Evolutionary conservation across 2,888 invertebrate genomes (phyloP).

Genomic region (Dascillus cervinus): DNA sequence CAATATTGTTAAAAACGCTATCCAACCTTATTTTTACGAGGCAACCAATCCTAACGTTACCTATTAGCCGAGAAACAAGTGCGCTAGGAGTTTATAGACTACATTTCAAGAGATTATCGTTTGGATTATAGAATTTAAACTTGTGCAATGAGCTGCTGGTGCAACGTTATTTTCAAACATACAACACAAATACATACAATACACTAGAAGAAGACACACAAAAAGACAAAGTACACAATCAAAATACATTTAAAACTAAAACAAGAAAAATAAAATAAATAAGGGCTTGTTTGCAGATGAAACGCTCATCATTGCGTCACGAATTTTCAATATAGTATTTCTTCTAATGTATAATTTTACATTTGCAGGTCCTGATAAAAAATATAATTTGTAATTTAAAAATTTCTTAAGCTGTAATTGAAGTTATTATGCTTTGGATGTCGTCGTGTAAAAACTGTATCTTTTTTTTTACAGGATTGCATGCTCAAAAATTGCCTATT

Average conservation of each 20-base stretch:
- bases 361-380: slow-evolving; percentile 23
- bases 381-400: background rate
- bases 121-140: slow-evolving; percentile 1
- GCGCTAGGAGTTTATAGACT: no score
- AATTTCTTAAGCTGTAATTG: slow-evolving; percentile 33
- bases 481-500: slow-evolving; percentile 16
- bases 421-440: slow-evolving; percentile 28
- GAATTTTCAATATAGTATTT: slow-evolving; percentile 23
- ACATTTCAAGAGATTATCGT: no score
- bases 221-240: slow-evolving; percentile 5
- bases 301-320: slow-evolving; percentile 34
- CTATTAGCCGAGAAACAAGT: no score
- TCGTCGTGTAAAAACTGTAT: slow-evolving; percentile 13
- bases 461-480: slow-evolving; percentile 19
- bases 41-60: slow-evolving; percentile 15
- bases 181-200: slow-evolving; percentile 7
- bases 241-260: no score
- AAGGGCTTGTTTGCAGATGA: slow-evolving; percentile 34
- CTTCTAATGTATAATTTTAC: slow-evolving; percentile 21
- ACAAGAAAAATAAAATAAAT: no score
- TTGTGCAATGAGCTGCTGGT: no score
- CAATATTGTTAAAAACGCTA: slow-evolving; percentile 14
- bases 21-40: slow-evolving; percentile 14
- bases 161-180: no score
- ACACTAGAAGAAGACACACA: slow-evolving; percentile 13